Base-by-base conservation (phyloP, 1,140 invertebrate genomes). In the Anoplophora glabripennis region DNA sequence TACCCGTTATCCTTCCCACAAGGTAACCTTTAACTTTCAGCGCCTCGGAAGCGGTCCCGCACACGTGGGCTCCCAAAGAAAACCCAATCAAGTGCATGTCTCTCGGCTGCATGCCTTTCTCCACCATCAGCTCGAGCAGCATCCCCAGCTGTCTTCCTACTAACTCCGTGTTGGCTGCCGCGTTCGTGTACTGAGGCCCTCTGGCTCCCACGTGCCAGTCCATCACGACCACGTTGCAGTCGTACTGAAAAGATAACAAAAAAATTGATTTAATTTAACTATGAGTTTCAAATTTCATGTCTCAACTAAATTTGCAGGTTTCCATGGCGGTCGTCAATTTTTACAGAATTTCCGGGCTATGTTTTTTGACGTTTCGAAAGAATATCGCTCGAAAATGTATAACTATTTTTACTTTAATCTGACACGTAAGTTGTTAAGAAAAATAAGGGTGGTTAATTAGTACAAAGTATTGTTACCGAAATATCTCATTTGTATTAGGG, bases 61-160 rank as follows among this genome's bases (percentile, higher is more conserved):
- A 86, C 1, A 89, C 83, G 64, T 92, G 89, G 1, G 89, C 88
- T 1, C 89, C 89, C 0, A 92, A 72, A 66, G 88, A 89, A 74
- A 91, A 90, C 1, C 89, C 90, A 36, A 92, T 81, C 1, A 91
- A 65, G 71, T 92, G 89, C 2, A 89, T 79, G 54, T 85, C 74
- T 8, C 68, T 58, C 0, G 71, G 63, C 49, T 72, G 64, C 5
- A 80, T 71, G 0, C 80, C 77, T 0, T 67, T 64, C 38, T 82
- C 77, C 11, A 81, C 70, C 44, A 89, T 75, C 45, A 79, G 75
- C 1, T 80, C 59, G 1, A 89, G 64, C 45, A 88, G 68, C 33
- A 84, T 78, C 0, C 81, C 86, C 0, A 84, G 63, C 65, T 85
- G 85, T 11, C 78, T 68, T 0, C 86, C 86, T 0, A 84, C 84